Conservation (phyloP, 2,797 vertebrate species). For the Otus scops region DNA sequence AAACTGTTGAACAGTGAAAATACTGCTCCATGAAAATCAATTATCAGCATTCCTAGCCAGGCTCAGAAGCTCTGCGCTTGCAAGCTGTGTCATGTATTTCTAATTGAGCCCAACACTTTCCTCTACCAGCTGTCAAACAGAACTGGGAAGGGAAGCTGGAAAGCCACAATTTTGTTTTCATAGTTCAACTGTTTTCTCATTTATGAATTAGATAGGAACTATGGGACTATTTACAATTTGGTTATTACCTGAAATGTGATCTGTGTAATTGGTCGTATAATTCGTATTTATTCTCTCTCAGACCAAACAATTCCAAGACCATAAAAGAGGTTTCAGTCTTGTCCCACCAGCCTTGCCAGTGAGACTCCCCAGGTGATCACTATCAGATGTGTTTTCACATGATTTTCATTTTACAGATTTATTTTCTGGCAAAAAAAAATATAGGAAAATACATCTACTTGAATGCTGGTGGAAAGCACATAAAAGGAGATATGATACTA, state of each 20-base stretch:
- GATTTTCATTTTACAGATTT: not conserved
- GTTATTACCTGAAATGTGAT: slow-evolving; percentile 35
- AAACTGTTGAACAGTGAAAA: not conserved
- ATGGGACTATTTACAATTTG: not conserved
- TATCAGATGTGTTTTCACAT: slow-evolving; percentile 8
- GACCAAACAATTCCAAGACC: not conserved
- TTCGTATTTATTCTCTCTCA: not conserved
- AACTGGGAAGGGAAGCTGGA: not conserved
- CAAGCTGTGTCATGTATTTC: not conserved
- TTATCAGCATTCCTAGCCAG: not conserved
- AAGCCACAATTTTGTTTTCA: not conserved
- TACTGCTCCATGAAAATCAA: not conserved
- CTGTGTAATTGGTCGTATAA: not conserved
- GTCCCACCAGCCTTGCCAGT: not conserved
- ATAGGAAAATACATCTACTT: not conserved
- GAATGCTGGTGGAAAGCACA: not conserved
- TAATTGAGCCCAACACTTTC: not conserved
- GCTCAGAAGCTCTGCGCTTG: not conserved
- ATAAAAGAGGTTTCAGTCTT: slow-evolving; percentile 21
- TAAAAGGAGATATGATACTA: not conserved
- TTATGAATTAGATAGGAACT: not conserved
- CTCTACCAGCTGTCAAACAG: not conserved
- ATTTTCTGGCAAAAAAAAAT: not conserved
- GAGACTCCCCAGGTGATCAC: not conserved
- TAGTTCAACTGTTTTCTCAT: not conserved